phyloP scores from a whole-genome alignment of 2,113 vertebrate species.

The Callochromis pleurospilus region DNA sequence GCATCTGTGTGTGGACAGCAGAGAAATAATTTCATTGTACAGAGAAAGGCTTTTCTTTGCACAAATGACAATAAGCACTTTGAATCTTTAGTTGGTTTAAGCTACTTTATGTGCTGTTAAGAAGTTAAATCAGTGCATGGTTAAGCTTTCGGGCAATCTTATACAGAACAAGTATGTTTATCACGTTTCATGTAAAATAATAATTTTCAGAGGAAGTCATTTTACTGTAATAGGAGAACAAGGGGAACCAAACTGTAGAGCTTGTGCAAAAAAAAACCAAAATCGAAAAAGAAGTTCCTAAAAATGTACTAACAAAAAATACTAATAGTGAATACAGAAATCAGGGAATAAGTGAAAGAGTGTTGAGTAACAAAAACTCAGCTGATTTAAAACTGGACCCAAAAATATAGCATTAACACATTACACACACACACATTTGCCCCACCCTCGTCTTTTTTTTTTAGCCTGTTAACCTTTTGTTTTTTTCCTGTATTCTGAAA shows the following conservation, averaged over 20 bases:
- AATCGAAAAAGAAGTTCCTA: background rate
- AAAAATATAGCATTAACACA: background rate
- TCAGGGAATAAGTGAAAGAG: background rate
- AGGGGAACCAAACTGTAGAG: background rate
- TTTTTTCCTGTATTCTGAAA: slow-evolving; percentile 12
- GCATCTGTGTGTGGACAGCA: background rate
- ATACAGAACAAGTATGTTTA: background rate
- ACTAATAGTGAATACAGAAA: background rate
- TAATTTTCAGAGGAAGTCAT: background rate
- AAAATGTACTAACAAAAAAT: background rate
- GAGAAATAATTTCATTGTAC: background rate
- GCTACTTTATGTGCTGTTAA: background rate
- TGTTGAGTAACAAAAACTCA: background rate
- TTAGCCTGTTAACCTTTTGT: slow-evolving; percentile 4
- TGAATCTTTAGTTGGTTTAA: background rate
- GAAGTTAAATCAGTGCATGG: background rate
- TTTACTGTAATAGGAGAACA: background rate
- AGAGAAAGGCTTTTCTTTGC: background rate
- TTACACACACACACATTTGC: background rate
- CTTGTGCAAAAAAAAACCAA: background rate
- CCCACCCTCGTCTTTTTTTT: background rate
- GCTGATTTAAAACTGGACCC: background rate
- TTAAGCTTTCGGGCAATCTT: background rate
- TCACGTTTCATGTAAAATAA: background rate
- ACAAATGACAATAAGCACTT: background rate